Base-by-base conservation (phyloP, 2,888 invertebrate genomes). In the Dione vanillae region DNA sequence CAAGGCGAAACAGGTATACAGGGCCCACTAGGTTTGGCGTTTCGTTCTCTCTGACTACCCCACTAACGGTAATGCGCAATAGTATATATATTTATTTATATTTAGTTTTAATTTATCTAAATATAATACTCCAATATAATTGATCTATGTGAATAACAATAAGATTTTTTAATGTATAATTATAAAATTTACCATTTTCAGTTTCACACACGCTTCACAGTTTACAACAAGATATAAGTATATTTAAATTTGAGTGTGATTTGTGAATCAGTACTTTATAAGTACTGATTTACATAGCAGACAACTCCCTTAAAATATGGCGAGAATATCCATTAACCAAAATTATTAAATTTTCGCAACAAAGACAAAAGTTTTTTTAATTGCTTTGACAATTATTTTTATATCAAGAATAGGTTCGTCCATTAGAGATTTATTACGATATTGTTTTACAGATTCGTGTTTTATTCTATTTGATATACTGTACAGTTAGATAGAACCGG, bases 231-330 rank as follows among this genome's bases (percentile, higher is more conserved):
- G 51, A 20, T 41, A n/a, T n/a, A n/a, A n/a, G n/a, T n/a, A n/a
- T 27, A 2, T 2, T 27, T 27, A 27, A 27, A 27, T n/a, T n/a
- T n/a, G n/a, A n/a, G n/a, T n/a, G n/a, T n/a, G n/a, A n/a, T n/a
- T n/a, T n/a, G n/a, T n/a, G n/a, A n/a, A n/a, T n/a, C n/a, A n/a
- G n/a, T n/a, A n/a, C n/a, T n/a, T n/a, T n/a, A n/a, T n/a, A 54
- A 27, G 67, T 20, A 41, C 41, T 59, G 51, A 51, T 41, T 65
- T 59, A 59, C 51, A 49, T 58, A 67, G 51, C 51, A 67, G 58
- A 59, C 49, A 59, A n/a, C n/a, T n/a, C n/a, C n/a, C n/a, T n/a
- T n/a, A 67, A 59, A 51, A 27, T 59, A 51, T 59, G 59, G 47
- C 14, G 59, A 43, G 59, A 67, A 59, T 67, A 49, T 51, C 47